These are phyloP conservation scores for Acridotheres tristis DNA, from an alignment of 2,797 vertebrate genomes.

Conservation along the genomic window DNA sequence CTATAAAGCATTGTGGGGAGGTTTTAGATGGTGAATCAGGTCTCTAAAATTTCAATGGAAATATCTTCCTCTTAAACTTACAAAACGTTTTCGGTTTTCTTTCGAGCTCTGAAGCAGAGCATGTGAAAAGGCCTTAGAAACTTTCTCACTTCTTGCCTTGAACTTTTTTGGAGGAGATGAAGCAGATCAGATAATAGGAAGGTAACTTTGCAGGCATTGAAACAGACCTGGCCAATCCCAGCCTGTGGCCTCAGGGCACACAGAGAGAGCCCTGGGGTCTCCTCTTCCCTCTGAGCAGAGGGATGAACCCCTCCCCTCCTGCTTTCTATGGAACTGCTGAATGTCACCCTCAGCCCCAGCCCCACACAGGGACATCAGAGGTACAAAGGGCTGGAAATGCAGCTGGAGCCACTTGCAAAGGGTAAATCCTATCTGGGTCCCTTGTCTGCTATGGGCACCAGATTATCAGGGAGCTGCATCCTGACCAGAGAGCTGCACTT, in stretches of 20 bases:
- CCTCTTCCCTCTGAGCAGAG: neutral
- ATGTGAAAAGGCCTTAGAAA: neutral
- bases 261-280: neutral
- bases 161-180: neutral
- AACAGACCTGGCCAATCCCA: neutral
- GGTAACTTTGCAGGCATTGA: neutral
- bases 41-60: neutral
- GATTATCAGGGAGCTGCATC: conserved; percentile 24
- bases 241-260: neutral
- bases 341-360: neutral
- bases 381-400: neutral
- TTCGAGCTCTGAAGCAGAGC: neutral
- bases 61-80: neutral
- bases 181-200: neutral
- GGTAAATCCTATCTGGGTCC: neutral
- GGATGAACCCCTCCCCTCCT: neutral
- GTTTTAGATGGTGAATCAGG: neutral
- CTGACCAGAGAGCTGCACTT: neutral
- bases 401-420: conserved; percentile 3
- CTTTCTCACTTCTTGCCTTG: neutral
- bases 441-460: neutral
- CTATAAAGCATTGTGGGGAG: neutral
- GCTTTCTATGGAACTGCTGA: neutral
- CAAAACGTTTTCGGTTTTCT: neutral
- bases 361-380: neutral